Evolutionary conservation across 2,888 invertebrate genomes (phyloP), one percentile per base, ranked within the genome.

Genomic region (Elysia crispata): DNA sequence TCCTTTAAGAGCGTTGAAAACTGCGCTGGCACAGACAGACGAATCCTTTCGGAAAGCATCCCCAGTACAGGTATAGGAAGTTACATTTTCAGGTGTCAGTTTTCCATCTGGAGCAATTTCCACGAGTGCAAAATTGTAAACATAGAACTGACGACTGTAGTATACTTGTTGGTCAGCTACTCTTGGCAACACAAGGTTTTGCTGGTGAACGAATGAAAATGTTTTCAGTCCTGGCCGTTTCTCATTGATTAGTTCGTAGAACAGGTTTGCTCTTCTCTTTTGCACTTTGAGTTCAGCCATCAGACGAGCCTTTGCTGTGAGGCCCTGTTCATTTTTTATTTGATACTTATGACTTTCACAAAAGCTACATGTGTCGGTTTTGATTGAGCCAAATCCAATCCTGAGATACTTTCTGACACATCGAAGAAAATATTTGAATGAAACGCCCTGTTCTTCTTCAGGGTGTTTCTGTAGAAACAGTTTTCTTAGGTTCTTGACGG

Each of bases 121-220:
- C 41, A 41, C 41, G 5, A 41, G 41, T 41, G 5, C 41, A 41
- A 41, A 41, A 11, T 41, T 41, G 41, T 41, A 73, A 1, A 54
- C 73, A 73, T 73, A 73, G 73, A 49, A 73, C 73, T 73, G 73
- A 1, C 73, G 50, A 54, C 73, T 73, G 28, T 73, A 73, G 25
- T 73, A 73, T 3, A 54, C 73, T 25, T 73, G 73, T 73, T 73
- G 73, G 41, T 73, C 73, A 1, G 73, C 23, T 1, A 73, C 73
- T 50, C 54, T 20, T n/a, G 70, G 70, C 33, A 70, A 70, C 30
- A 70, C 70, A 20, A 70, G 73, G 25, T 73, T 73, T 54, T 73
- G 73, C 25, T 73, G 73, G 18, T 73, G 49, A 23, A 50, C 73
- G 23, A 73, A 73, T 50, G 73, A 50, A 54, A 73, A 73, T 50